These are phyloP conservation scores for Serilophus lunatus DNA, from an alignment of 2,113 vertebrate species.

Conservation along the genomic window DNA sequence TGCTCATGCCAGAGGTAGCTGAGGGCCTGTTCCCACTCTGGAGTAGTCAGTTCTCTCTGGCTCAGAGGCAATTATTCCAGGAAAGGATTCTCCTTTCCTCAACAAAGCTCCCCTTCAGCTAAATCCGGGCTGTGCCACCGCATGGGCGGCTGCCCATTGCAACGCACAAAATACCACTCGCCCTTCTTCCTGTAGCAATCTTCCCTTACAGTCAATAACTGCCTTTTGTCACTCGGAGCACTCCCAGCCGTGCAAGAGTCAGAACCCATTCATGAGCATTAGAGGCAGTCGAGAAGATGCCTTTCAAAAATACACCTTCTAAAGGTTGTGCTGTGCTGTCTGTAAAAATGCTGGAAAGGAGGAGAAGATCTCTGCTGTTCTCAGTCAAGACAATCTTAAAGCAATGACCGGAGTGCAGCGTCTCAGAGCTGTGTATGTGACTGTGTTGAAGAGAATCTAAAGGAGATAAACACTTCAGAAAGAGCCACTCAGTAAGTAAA, in stretches of 20 bases:
- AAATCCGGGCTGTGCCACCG: background rate
- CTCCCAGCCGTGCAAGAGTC: rapidly evolving
- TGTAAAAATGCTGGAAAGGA: background rate
- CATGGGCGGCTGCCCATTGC: background rate
- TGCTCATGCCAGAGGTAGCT: slow-evolving; percentile 26
- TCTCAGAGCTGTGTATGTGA: background rate
- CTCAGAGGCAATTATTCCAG: slow-evolving; percentile 22
- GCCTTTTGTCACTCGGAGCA: background rate
- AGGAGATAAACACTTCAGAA: background rate
- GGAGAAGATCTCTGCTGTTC: background rate
- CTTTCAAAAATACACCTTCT: background rate
- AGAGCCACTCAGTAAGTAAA: background rate
- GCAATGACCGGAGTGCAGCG: background rate
- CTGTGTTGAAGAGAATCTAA: background rate
- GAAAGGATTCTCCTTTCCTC: slow-evolving; percentile 38
- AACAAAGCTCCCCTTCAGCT: slow-evolving; percentile 45
- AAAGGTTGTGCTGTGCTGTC: background rate
- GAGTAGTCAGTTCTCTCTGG: slow-evolving; percentile 18
- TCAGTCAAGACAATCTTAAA: background rate
- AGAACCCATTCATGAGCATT: background rate
- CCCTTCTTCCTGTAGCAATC: background rate
- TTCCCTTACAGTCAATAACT: background rate
- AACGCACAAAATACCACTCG: rapidly evolving
- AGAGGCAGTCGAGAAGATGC: background rate
- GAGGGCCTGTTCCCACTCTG: background rate